phyloP scores from a whole-genome alignment of 1,140 invertebrate species.

The Laupala kohalensis region DNA sequence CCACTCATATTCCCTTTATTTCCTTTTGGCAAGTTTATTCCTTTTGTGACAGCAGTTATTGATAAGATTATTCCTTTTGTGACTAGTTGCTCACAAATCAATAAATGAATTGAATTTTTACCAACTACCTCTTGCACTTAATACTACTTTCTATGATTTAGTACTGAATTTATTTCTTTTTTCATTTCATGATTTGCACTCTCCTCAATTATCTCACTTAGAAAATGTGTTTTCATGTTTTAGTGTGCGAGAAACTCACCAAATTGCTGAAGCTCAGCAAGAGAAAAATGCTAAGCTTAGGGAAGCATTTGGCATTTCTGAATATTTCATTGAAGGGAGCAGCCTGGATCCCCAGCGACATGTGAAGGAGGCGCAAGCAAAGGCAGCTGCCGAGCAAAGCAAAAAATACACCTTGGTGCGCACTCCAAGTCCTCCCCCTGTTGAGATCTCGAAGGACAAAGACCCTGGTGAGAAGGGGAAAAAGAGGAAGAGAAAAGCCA shows the following conservation, averaged over 20 bases:
- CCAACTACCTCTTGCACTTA: no score
- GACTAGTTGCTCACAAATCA: no score
- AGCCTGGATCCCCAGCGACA: conserved; percentile 79
- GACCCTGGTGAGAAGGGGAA: conserved; percentile 15
- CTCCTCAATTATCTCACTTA: no score
- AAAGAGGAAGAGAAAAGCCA: conserved; percentile 13
- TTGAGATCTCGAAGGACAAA: conserved; percentile 19
- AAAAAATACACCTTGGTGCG: conserved; percentile 47
- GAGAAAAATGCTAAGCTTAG: conserved; percentile 86
- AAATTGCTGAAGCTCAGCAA: conserved; percentile 90
- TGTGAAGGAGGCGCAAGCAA: conserved; percentile 58
- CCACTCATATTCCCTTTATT: no score
- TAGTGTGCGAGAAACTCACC: conserved; percentile 90
- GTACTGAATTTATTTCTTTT: no score
- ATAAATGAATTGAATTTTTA: no score
- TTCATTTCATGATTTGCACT: no score
- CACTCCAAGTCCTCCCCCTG: conserved; percentile 37
- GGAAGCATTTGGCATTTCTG: conserved; percentile 88
- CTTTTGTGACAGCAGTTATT: no score
- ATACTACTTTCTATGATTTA: no score
- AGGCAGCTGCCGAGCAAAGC: conserved; percentile 35
- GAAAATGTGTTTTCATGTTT: no score
- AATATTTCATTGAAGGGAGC: conserved; percentile 85
- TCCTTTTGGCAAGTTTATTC: no score
- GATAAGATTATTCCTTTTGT: no score